Conservation (phyloP, 2,797 vertebrate genomes). For the Anguilla obscura region DNA sequence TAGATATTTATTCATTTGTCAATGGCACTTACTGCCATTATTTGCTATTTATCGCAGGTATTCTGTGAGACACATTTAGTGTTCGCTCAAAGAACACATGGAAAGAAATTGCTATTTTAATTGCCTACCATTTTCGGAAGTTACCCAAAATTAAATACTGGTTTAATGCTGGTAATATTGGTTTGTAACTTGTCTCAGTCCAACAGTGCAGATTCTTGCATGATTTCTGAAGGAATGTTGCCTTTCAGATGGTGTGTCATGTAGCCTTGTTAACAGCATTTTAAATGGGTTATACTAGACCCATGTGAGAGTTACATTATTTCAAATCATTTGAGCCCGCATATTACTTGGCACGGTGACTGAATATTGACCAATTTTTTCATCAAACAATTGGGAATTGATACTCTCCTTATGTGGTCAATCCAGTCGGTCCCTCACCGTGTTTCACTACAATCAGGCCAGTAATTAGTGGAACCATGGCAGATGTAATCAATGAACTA, state of each 20-base stretch:
- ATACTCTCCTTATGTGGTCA: slow-evolving; percentile 48
- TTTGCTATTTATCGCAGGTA: slow-evolving; percentile 30
- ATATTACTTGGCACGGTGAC: slow-evolving; percentile 50
- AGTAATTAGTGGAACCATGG: slow-evolving; percentile 70
- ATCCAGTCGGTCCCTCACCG: slow-evolving; percentile 64
- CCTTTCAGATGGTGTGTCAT: slow-evolving; percentile 35
- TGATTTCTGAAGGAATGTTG: slow-evolving; percentile 38
- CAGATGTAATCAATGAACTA: slow-evolving; percentile 76
- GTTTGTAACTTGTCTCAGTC: not conserved
- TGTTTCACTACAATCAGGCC: slow-evolving; percentile 68
- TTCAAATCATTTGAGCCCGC: slow-evolving; percentile 36
- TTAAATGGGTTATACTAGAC: slow-evolving; percentile 46
- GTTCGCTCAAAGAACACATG: not conserved
- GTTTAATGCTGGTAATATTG: not conserved
- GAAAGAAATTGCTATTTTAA: slow-evolving; percentile 29
- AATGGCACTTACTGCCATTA: not conserved
- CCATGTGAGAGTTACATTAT: slow-evolving; percentile 42
- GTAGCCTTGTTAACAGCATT: slow-evolving; percentile 41
- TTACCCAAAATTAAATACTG: not conserved
- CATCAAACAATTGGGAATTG: slow-evolving; percentile 54
- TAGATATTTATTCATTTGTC: slow-evolving; percentile 32
- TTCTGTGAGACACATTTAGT: slow-evolving; percentile 19
- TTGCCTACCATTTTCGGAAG: slow-evolving; percentile 7
- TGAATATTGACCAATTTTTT: slow-evolving; percentile 41
- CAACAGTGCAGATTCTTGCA: not conserved